phyloP scores from a whole-genome alignment of 2,113 vertebrate genomes.

The Chionis minor region DNA sequence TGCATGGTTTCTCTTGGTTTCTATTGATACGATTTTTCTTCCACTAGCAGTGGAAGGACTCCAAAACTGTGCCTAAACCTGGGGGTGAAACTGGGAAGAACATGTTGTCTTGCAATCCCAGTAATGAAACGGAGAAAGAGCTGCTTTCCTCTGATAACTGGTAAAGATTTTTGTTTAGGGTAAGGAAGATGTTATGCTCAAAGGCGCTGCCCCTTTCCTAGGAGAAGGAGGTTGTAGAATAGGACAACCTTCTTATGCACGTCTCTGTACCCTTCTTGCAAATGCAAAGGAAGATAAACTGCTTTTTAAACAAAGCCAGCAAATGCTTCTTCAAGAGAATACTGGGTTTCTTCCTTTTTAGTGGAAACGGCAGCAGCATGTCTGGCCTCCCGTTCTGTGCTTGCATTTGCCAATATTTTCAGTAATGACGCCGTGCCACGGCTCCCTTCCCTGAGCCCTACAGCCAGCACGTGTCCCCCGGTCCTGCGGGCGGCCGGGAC shows the following conservation, averaged over 20 bases:
- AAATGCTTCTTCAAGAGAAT: not conserved
- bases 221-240: not conserved
- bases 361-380: not conserved
- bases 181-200: not conserved
- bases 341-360: not conserved
- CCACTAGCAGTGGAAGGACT: not conserved
- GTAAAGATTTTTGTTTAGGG: not conserved
- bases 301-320: not conserved
- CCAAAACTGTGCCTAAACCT: not conserved
- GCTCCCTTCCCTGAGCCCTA: fast-evolving
- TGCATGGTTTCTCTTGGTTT: not conserved
- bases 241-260: not conserved
- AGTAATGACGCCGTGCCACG: fast-evolving
- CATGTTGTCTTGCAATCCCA: not conserved
- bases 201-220: not conserved
- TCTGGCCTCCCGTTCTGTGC: not conserved
- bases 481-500: not conserved
- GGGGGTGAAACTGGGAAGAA: not conserved
- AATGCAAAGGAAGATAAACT: not conserved
- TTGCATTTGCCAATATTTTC: not conserved
- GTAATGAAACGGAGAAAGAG: not conserved
- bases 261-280: not conserved
- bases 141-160: not conserved
- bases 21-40: not conserved
- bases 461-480: not conserved